Base-by-base conservation (phyloP, 1,140 invertebrate genomes). In the Drosophila arizonae region DNA sequence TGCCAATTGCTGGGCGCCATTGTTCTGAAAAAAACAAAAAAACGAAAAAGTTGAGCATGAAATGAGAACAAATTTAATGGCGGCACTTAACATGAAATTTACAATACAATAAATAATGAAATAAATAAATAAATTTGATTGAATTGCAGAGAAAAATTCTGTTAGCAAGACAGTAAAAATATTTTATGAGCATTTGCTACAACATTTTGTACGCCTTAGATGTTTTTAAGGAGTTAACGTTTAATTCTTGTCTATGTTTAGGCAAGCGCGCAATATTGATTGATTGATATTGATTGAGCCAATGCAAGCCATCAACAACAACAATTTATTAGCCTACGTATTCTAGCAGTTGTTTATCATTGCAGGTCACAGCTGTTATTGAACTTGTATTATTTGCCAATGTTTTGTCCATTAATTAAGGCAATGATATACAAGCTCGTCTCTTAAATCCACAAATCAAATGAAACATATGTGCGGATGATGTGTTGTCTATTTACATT, bases 1-100 rank as follows among this genome's bases (percentile, higher is more conserved):
- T 46, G 97, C 97, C 76, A 98, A 93, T 93, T 98, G 97, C 91
- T 98, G 97, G 50, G 97, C 96, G 66, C 97, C 97, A 92, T 98
- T 98, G 92, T 99, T 98, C 97, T 98, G 81, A 28, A 91, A 88
- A 63, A 13, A 21, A 21, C 21, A 21, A 70, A 17, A 56, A 65
- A 46, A 55, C 30, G 5, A 51, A 8, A 24, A 43, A 55, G 48
- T 51, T 6, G 15, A 17, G 11, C 39, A 51, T 63, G n/a, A 68
- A 61, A 60, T 73, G 57, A 39, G 55, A 26, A 54, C 62, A n/a
- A n/a, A n/a, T n/a, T n/a, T n/a, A n/a, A 61, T 52, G 26, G 1
- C 2, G 21, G 21, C 21, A 21, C 21, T 21, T 21, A 2, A 1
- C 1, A 21, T 36, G 4, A 36, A 55, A 33, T 36, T 36, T 36